Evolutionary conservation across 1,140 invertebrate species (phyloP).

Genomic region (Helicorthomorpha holstii): DNA sequence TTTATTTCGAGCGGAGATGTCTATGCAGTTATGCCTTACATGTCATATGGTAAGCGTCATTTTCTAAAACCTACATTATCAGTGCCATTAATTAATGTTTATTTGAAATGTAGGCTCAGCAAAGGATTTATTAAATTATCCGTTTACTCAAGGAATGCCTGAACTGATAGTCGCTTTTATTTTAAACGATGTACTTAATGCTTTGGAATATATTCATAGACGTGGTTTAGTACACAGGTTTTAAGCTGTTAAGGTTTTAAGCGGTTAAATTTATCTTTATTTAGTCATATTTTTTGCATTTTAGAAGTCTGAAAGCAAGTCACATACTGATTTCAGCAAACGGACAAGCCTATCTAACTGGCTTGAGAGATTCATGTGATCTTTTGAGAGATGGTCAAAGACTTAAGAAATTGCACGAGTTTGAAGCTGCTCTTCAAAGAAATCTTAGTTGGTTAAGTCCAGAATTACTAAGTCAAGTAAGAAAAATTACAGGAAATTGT

Average conservation of each 20-base stretch:
- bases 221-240: conserved; percentile 72
- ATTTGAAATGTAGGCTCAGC: conserved; percentile 38
- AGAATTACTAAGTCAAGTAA: conserved; percentile 69
- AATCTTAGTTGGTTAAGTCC: conserved; percentile 77
- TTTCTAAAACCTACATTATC: background rate
- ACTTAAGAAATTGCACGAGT: conserved; percentile 47
- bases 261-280: background rate
- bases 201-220: conserved; percentile 65
- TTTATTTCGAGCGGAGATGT: conserved; percentile 55
- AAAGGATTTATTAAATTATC: conserved; percentile 52
- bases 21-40: conserved; percentile 59
- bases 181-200: conserved; percentile 54
- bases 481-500: conserved; percentile 1
- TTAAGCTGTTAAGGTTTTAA: no score
- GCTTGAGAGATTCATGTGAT: conserved; percentile 54
- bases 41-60: conserved; percentile 40
- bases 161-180: conserved; percentile 64
- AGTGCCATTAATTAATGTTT: background rate
- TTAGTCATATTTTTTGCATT: conserved; percentile 9
- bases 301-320: conserved; percentile 59
- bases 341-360: conserved; percentile 51
- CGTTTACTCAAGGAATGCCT: conserved; percentile 58
- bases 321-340: conserved; percentile 56
- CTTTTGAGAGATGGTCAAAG: conserved; percentile 50
- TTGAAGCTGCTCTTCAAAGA: conserved; percentile 45